A percentile compares a stretch with the other conserved stretches of the same genome.
Evolutionary conservation across 1,140 invertebrate genomes (phyloP).

Genomic region (Neocloeon triangulifer): DNA sequence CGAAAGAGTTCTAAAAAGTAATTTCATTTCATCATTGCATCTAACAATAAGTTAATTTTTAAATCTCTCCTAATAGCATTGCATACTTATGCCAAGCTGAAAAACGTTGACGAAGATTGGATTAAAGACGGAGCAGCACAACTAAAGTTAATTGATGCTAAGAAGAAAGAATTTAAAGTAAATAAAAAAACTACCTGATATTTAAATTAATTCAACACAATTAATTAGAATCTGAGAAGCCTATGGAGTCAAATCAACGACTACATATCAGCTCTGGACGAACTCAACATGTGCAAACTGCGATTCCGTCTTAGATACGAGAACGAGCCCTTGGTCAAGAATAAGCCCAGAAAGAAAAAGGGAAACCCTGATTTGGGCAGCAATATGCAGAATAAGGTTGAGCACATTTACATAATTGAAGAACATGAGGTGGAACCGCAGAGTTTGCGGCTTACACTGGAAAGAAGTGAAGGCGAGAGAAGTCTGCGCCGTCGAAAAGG

Average conservation of each 20-base stretch:
- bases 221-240: too few relatives aligned
- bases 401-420: constrained; percentile 22
- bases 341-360: constrained; percentile 9
- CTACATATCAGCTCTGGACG: constrained; percentile 38
- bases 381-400: constrained; percentile 13
- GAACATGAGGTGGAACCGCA: constrained; percentile 18
- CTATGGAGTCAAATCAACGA: constrained; percentile 34
- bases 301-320: constrained; percentile 27
- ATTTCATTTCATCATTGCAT: too few relatives aligned
- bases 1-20: constrained; percentile 27
- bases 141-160: constrained; percentile 27
- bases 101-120: constrained; percentile 13
- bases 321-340: constrained; percentile 14
- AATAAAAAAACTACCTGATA: too few relatives aligned
- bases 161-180: constrained; percentile 47
- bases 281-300: constrained; percentile 49
- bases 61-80: constrained; percentile 10
- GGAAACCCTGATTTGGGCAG: constrained; percentile 10
- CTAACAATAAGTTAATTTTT: too few relatives aligned
- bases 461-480: constrained; percentile 8
- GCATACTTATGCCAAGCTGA: constrained; percentile 11
- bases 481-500: constrained; percentile 22
- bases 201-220: too few relatives aligned
- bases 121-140: constrained; percentile 27
- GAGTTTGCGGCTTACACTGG: constrained; percentile 12